A percentile compares a stretch with the other conserved stretches of the same genome.
These are phyloP conservation scores for Hirundo rustica DNA, from an alignment of 2,797 vertebrate genomes.

Conservation along the genomic window DNA sequence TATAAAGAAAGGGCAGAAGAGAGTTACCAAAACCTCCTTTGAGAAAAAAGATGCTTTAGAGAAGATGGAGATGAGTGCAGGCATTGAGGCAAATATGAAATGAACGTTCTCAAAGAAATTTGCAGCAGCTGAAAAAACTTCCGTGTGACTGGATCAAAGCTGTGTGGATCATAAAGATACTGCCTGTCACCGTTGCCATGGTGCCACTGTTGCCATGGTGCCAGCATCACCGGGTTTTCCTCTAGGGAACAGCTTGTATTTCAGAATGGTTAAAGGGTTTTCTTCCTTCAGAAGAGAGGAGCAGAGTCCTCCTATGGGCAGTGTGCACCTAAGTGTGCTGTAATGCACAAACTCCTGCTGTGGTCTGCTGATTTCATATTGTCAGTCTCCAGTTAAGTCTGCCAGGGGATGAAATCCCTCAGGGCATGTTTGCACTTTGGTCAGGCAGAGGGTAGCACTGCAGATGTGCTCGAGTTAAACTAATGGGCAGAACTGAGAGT, in stretches of 20 bases:
- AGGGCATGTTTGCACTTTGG: not conserved
- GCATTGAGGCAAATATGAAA: not conserved
- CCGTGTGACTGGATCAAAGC: not conserved
- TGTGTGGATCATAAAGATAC: not conserved
- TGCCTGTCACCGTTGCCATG: not conserved
- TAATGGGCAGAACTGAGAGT: not conserved
- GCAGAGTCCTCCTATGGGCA: not conserved
- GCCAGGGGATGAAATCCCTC: not conserved
- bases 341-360: not conserved
- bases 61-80: not conserved
- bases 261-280: not conserved
- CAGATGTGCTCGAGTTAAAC: not conserved
- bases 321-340: not conserved
- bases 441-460: not conserved
- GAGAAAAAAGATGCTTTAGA: not conserved
- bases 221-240: not conserved
- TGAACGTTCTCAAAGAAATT: not conserved
- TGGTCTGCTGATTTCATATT: not conserved
- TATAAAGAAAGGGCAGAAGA: not conserved
- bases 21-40: not conserved
- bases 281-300: not conserved
- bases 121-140: not conserved
- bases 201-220: slow-evolving; percentile 19
- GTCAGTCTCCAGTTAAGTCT: not conserved
- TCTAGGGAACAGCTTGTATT: not conserved